A percentile compares a stretch with the other conserved stretches of the same genome.
Evolutionary conservation across 2,888 invertebrate species (phyloP).

Genomic region (Dichetophora obliterata): DNA sequence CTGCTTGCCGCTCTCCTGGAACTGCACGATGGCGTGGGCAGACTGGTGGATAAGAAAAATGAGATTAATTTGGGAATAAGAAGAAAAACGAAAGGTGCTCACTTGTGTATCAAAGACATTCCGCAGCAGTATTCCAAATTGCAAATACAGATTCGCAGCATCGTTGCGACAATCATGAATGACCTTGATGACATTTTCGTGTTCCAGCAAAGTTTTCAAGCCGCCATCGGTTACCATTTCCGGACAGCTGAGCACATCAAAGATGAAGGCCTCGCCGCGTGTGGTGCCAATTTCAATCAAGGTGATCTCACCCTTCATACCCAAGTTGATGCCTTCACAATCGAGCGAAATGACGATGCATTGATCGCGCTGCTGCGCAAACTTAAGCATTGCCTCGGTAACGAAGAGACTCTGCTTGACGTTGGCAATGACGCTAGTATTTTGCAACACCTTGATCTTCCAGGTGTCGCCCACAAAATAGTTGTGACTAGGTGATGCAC

Average conservation of each 20-base stretch:
- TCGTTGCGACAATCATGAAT: conserved; percentile 94
- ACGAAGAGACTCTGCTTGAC: conserved; percentile 83
- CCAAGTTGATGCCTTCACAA: conserved; percentile 93
- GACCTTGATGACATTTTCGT: conserved; percentile 86
- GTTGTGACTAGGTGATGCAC: conserved; percentile 62
- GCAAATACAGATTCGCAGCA: conserved; percentile 87
- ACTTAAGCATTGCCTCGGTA: conserved; percentile 79
- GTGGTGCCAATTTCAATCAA: conserved; percentile 87
- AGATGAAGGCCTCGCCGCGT: conserved; percentile 86
- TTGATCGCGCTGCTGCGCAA: conserved; percentile 70
- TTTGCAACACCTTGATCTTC: conserved; percentile 85
- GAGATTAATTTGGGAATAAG: background rate
- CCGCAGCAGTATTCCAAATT: conserved; percentile 85
- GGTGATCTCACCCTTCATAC: conserved; percentile 88
- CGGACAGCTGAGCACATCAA: conserved; percentile 89
- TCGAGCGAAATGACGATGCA: conserved; percentile 84
- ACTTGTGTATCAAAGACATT: conserved; percentile 93
- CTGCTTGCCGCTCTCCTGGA: conserved; percentile 89
- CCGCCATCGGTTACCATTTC: conserved; percentile 83
- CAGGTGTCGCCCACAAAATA: conserved; percentile 79
- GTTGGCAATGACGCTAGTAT: conserved; percentile 84
- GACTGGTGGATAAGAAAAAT: conserved; percentile 71
- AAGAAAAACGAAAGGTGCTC: conserved; percentile 44
- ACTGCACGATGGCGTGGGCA: conserved; percentile 91
- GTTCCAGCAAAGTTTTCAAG: conserved; percentile 83